Evolutionary conservation across 2,888 invertebrate genomes (phyloP), one percentile per base, ranked within the genome.

Genomic region (Aporophyla nigra): DNA sequence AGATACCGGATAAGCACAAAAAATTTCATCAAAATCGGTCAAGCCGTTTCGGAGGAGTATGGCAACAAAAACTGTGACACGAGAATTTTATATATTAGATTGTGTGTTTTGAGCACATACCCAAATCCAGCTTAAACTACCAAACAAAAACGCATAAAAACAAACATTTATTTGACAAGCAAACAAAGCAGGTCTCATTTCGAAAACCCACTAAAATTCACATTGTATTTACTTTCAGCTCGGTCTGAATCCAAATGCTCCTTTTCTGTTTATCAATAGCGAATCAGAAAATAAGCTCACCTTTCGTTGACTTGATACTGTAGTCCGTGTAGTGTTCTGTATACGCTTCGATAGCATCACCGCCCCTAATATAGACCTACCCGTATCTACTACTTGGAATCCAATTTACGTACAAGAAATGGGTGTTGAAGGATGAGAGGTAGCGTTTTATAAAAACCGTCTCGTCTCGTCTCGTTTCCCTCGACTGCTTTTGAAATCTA

Each of bases 321-420:
- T 62, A 72, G 73, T 21, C 62, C n/a, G 51, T 78, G 76, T 80
- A 79, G 85, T 89, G 88, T 90, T 88, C 89, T 90, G 90, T 91
- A 90, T 91, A 89, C 89, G 88, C 86, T 85, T 83, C 86, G 92
- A 90, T 89, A 91, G 87, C 91, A 91, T 92, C 93, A 89, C 86
- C 90, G 88, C 88, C 92, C 93, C 91, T 94, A 93, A 94, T 94
- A 95, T 92, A 94, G 94, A 93, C 93, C 93, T 91, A 93, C 92
- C 93, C 94, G 92, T 90, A 92, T 93, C 92, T 93, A 93, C 94
- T 95, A 94, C 94, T 94, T 94, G 90, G 93, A 95, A 96, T 95
- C 95, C 95, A 95, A 96, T 96, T 96, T 95, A 94, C 95, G 93
- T 94, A 93, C 90, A 89, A 92, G 90, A 87, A 88, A 88, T 74